Evolutionary conservation across 2,888 invertebrate species (phyloP), one percentile per base, ranked within the genome.

Genomic region (Protophormia terraenovae): DNA sequence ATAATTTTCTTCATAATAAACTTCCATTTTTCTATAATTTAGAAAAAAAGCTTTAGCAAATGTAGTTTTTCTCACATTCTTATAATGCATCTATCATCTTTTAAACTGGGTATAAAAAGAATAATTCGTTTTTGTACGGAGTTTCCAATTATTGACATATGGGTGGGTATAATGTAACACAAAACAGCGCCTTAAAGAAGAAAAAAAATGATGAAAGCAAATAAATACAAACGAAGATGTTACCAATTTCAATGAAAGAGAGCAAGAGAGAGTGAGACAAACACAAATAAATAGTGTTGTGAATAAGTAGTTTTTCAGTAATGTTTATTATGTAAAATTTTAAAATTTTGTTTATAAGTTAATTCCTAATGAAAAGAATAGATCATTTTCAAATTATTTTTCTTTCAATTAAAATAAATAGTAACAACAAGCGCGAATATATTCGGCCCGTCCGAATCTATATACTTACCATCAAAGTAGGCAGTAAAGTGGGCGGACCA

Each of bases 11-110:
- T 62, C 24, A 84, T 71, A 75, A 80, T 80, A 84, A 79, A 79
- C 27, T 80, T 67, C 12, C 16, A 4, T 41, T 64, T 66, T 60
- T 50, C 47, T 67, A 66, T 24, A 41, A 62, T 55, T 53, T 22
- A 14, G 38, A 38, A 69, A 47, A 24, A 19, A 29, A 29, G 16
- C 32, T 10, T 7, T 32, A 27, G n/a, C 32, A 12, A 47, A 16
- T 78, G 29, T n/a, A 6, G 45, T 24, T 32, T n/a, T 45, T 35
- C n/a, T 67, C 14, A 19, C 29, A 38, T 24, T 38, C 41, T 29
- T 64, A 62, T 50, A 72, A 76, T 80, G 84, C 84, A 84, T 84
- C 66, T 60, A 80, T 84, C 84, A 81, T 80, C 45, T 76, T 64
- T 69, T 66, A 66, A 71, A 58, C 19, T 76, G 62, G n/a, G 22